Evolutionary conservation across 2,113 vertebrate genomes (phyloP), one percentile per base, ranked within the genome.

Genomic region (Rhea americana): DNA sequence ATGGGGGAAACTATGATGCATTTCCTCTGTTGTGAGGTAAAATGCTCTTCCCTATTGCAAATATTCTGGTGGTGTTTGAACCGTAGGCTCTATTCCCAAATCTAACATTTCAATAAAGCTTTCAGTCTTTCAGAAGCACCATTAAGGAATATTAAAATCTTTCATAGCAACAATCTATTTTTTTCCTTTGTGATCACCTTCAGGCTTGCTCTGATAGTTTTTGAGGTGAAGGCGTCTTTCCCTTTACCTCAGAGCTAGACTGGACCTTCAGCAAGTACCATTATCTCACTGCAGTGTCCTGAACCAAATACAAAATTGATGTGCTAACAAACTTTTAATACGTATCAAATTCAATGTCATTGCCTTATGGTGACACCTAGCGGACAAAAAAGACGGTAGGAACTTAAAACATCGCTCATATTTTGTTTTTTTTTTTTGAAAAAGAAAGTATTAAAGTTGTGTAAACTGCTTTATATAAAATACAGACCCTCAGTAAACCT

Each of bases 341-440:
- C 39, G 11, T 59, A 91, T 77, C 45, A 72, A 59, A 51, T 9
- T 25, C 70, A 39, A 4, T 75, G 70, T 74, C 15, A 12, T 53
- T 96, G 96, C 88, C 95, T 97, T 97, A 84, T 3, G 15, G 92
- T 96, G 97, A 98, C 98, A 97, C 93, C 97, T 63, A 95, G 97
- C 97, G 98, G 98, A 93, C 28, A 5, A 89, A 96, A 92, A 20
- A 85, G 71, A 48, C 22, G 89, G 15, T 77, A 32, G 73, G 73
- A 73, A 18, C 45, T 62, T 51, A 56, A 67, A 66, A 95, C 93
- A 72, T 39, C 82, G 7, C 9, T 7, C 75, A 4, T 43, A 21
- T 63, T 14, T 80, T 65, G 8, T 35, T 35, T 63, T 14, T 80
- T 65, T 8, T 4, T 66, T 86, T 96, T 95, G 14, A 95, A 95